Evolutionary conservation across 2,113 vertebrate genomes (phyloP), one percentile per base, ranked within the genome.

Genomic region (Callocephalon fimbriatum): DNA sequence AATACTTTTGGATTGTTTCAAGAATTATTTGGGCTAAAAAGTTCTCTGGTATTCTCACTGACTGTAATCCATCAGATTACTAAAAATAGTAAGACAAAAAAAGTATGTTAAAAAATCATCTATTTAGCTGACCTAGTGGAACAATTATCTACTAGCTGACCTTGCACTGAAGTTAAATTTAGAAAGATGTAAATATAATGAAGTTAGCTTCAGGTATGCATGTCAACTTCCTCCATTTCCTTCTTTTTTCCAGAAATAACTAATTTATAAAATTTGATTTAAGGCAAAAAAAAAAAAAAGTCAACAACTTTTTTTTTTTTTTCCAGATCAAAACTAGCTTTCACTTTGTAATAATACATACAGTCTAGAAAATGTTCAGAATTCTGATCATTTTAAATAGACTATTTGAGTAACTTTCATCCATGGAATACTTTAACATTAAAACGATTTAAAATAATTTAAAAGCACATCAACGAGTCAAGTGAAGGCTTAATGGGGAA

Each of bases 101-200:
- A 65, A 67, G 10, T 51, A 71, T 6, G 29, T 68, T 62, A 13
- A 90, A 79, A 70, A 67, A 14, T n/a, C 38, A 78, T 80, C 84
- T 80, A 70, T 59, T 95, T 93, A 93, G 92, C 92, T 97, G 94
- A 94, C 84, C 70, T 76, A 85, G 94, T 74, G 94, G 88, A 93
- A 72, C 47, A 77, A 67, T 61, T 8, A 56, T 21, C 12, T 56
- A 56, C 31, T 32, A 93, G 91, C 92, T 97, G 80, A 94, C 53
- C 80, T 65, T 91, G 61, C 86, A 94, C 37, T 83, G 71, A 75
- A 94, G 58, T 78, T 97, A 96, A 81, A 95, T 96, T 95, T 98
- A 94, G 87, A 95, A 97, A 90, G 89, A 82, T 82, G 91, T 96
- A 95, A 96, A 97, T 87, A 88, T 94, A 97, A 92, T 59, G 56